Base-by-base conservation (phyloP, 1,140 invertebrate species). In the Leucophenga varia region DNA sequence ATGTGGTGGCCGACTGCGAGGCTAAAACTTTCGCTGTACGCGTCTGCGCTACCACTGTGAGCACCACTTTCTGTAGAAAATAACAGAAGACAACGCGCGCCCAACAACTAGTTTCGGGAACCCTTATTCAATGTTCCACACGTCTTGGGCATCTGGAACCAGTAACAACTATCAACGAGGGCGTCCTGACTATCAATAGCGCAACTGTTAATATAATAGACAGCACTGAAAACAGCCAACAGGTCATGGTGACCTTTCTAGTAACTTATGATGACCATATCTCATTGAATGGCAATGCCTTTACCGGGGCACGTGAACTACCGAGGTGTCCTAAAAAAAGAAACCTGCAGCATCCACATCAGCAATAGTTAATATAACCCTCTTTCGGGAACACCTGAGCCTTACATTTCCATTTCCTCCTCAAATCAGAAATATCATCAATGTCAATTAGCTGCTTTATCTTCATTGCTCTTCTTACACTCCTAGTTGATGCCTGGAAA, bases 101-200 rank as follows among this genome's bases (percentile, higher is more conserved):
- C 13, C 48, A 50, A 19, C 42, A 50, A 44, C 36, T 50, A 19
- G 36, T 45, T 8, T 39, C 48, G 13, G 48, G 48, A 34, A 40
- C 36, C 42, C 20, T 45, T 21, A 31, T 22, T 9, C 46, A 25
- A 10, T 47, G 45, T 16, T 13, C 0, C 37, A 47, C 45, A 3
- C 46, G 28, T 18, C 21, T 35, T 18, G 36, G 48, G n/a, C 37
- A 51, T 22, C 43, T 51, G 9, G 21, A 28, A 10, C 30, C 43
- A 17, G 16, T 45, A 14, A 37, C 21, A 35, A 5, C 3, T 9
- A 31, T 49, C 14, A 42, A 19, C 10, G 42, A 46, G 4, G 49
- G 38, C 13, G 16, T 36, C 13, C 3, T 35, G 9, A 13, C 46
- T 2, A 45, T 51, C 2, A 46, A 41, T 10, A 34, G 19, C 37